A percentile compares a stretch with the other conserved stretches of the same genome.
Evolutionary conservation across 1,140 invertebrate species (phyloP).

Genomic region (Mercenaria mercenaria): DNA sequence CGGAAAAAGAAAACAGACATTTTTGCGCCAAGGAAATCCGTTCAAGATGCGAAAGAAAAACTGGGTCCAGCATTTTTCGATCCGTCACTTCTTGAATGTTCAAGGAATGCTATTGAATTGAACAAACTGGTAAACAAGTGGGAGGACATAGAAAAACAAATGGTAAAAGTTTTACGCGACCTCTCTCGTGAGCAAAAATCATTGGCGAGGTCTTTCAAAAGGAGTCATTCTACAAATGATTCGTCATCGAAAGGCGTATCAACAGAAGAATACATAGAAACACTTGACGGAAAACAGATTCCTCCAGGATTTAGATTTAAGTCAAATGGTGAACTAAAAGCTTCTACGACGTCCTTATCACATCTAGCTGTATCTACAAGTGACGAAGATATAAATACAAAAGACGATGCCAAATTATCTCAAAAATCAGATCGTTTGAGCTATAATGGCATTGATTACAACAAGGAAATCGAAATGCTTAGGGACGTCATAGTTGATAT

Average conservation of each 20-base stretch:
- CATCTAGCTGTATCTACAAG: background rate
- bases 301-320: conserved; percentile 48
- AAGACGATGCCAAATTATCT: background rate
- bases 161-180: conserved; percentile 37
- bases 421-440: background rate
- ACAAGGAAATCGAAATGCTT: conserved; percentile 38
- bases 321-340: conserved; percentile 40
- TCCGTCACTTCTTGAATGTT: conserved; percentile 50
- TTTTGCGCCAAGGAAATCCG: conserved; percentile 49
- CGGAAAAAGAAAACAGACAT: conserved; percentile 34
- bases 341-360: background rate
- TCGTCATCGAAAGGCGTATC: background rate
- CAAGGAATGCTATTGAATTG: conserved; percentile 51
- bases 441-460: conserved; percentile 3
- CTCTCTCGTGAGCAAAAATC: conserved; percentile 20
- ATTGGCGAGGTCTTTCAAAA: background rate
- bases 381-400: conserved; percentile 1
- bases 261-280: background rate
- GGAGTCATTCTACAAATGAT: background rate
- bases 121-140: conserved; percentile 40
- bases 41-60: conserved; percentile 48
- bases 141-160: conserved; percentile 59
- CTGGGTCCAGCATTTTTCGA: conserved; percentile 56
- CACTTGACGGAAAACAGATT: conserved; percentile 18
- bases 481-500: conserved; percentile 16